phyloP scores from a whole-genome alignment of 2,797 vertebrate genomes.

The Decapterus maruadsi region DNA sequence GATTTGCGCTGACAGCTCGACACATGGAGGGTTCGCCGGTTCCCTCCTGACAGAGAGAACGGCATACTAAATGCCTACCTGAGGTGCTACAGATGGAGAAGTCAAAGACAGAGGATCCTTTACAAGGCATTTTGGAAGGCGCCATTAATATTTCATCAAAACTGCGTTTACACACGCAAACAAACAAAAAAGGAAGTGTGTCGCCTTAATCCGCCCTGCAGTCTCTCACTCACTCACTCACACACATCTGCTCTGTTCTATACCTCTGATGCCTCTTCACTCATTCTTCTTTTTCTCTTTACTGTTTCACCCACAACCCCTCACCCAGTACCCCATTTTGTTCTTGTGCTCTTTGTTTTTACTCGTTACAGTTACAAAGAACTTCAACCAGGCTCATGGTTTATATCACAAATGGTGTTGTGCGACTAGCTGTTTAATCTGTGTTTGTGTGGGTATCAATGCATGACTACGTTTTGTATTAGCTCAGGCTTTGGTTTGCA shows the following conservation, averaged over 20 bases:
- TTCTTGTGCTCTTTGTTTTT: constrained; percentile 48
- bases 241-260: constrained; percentile 67
- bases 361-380: constrained; percentile 26
- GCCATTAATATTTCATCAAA: constrained; percentile 86
- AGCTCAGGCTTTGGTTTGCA: background rate
- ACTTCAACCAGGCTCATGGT: constrained; percentile 25
- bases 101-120: constrained; percentile 83
- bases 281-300: constrained; percentile 55
- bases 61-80: constrained; percentile 84
- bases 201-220: constrained; percentile 79
- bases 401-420: constrained; percentile 12
- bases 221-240: constrained; percentile 71
- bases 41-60: constrained; percentile 78
- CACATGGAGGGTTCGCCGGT: constrained; percentile 71
- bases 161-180: constrained; percentile 84
- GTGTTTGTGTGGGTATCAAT: background rate
- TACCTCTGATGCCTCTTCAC: constrained; percentile 68
- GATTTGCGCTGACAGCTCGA: constrained; percentile 79
- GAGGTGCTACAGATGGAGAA: constrained; percentile 85
- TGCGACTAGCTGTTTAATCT: constrained; percentile 9
- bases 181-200: constrained; percentile 83
- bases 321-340: constrained; percentile 32
- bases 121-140: constrained; percentile 84
- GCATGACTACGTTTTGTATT: background rate
- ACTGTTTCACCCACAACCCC: constrained; percentile 58